phyloP scores from a whole-genome alignment of 2,888 invertebrate species.

The Melanostoma mellinum region DNA sequence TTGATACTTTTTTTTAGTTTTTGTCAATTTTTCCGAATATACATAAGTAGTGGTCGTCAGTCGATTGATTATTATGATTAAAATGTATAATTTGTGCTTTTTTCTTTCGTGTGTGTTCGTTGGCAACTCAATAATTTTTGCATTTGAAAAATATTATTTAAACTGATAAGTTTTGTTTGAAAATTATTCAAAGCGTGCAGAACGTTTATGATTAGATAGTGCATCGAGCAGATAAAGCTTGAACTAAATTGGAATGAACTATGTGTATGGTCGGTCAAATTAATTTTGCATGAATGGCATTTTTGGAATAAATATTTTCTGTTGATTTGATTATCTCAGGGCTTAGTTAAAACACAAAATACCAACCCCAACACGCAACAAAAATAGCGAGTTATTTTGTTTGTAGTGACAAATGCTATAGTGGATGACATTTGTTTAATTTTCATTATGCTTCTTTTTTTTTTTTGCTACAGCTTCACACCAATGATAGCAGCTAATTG shows the following conservation, averaged over 20 bases:
- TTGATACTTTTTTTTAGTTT: neutral
- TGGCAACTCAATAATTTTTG: neutral
- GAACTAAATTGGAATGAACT: neutral
- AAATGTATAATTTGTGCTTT: conserved; percentile 22
- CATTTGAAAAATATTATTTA: conserved; percentile 13
- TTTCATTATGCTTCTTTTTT: no score
- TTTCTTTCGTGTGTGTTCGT: neutral
- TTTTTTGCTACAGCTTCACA: no score
- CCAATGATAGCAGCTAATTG: no score
- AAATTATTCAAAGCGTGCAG: neutral
- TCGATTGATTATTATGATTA: conserved; percentile 6
- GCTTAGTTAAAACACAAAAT: no score
- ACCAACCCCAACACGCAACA: no score
- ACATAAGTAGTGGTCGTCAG: neutral
- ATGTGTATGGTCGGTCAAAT: neutral
- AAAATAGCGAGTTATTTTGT: no score
- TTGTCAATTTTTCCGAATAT: no score
- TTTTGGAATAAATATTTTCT: conserved; percentile 12
- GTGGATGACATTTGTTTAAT: no score
- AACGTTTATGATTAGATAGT: conserved; percentile 46
- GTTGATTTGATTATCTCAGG: neutral
- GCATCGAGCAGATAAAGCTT: conserved; percentile 10
- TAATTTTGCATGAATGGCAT: conserved; percentile 24
- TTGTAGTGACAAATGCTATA: no score
- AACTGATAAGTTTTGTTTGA: conserved; percentile 51